Conservation (phyloP, 2,888 invertebrate genomes). For the Epinotia ramella region DNA sequence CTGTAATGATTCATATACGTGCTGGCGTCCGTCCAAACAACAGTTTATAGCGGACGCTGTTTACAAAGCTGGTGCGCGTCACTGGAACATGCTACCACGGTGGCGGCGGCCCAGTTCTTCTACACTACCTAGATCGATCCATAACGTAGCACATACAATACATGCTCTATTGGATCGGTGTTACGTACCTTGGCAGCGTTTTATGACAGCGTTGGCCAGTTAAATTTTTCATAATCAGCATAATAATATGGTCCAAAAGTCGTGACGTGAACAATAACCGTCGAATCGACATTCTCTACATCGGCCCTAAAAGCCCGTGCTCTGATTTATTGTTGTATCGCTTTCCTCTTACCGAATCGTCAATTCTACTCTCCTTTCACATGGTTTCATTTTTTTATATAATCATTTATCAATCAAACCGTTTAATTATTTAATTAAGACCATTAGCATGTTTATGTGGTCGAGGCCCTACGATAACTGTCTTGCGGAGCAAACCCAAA, state of each 20-base stretch:
- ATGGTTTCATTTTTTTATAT: constrained; percentile 41
- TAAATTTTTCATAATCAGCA: background rate
- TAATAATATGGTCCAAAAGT: background rate
- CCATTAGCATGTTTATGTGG: constrained; percentile 16
- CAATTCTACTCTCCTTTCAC: constrained; percentile 36
- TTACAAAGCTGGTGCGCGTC: constrained; percentile 60
- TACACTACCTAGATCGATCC: background rate
- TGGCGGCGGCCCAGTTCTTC: constrained; percentile 38
- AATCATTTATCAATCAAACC: constrained; percentile 22
- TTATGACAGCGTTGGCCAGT: background rate
- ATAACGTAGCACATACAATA: constrained; percentile 8
- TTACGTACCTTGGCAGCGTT: background rate
- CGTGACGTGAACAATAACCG: constrained; percentile 41
- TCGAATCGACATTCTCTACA: constrained; percentile 39
- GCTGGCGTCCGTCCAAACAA: constrained; percentile 73
- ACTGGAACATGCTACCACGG: constrained; percentile 61
- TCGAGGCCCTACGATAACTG: constrained; percentile 3
- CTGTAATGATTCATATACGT: constrained; percentile 54
- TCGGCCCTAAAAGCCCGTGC: constrained; percentile 30
- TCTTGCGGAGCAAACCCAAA: background rate
- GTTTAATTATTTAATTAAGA: constrained; percentile 19
- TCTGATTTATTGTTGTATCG: constrained; percentile 32
- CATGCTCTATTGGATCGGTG: background rate
- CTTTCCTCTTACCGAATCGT: constrained; percentile 31
- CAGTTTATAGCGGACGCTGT: constrained; percentile 68